Percentiles rank a stretch among this genome's conserved stretches.
These are phyloP conservation scores for Phrynocephalus forsythii DNA, from an alignment of 2,797 vertebrate species.

Conservation along the genomic window DNA sequence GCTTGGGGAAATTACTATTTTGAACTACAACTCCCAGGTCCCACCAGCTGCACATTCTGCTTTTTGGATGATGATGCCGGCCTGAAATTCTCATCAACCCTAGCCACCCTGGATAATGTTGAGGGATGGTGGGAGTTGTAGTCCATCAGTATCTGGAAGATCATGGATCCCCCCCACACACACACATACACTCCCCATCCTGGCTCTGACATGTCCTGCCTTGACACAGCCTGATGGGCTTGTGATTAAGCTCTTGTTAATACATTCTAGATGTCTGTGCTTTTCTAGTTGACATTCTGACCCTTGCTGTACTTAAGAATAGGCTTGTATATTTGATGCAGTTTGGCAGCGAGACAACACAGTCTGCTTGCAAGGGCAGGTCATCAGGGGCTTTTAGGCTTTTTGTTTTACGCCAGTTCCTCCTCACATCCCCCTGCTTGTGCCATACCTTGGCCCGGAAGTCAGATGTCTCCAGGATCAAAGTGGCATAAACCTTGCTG, in stretches of 20 bases:
- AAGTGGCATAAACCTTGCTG: conserved; percentile 29
- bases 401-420: not conserved
- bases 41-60: too few species aligned
- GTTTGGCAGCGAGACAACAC: not conserved
- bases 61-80: too few species aligned
- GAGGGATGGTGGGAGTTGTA: not conserved
- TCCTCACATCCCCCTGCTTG: not conserved
- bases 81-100: not conserved
- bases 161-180: too few species aligned
- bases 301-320: not conserved
- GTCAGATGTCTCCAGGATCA: conserved; percentile 30
- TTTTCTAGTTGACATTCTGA: not conserved
- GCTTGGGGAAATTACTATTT: not conserved
- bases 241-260: not conserved
- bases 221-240: not conserved
- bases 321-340: not conserved
- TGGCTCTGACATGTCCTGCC: not conserved
- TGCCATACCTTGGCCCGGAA: not conserved
- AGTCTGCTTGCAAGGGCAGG: not conserved
- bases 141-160: not conserved
- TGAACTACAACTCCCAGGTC: not conserved
- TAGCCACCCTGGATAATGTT: not conserved
- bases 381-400: not conserved
- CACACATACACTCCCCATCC: not conserved
- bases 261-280: not conserved